Evolutionary conservation across 2,888 invertebrate species (phyloP), one percentile per base, ranked within the genome.

Genomic region (Trachelus troglodyta): DNA sequence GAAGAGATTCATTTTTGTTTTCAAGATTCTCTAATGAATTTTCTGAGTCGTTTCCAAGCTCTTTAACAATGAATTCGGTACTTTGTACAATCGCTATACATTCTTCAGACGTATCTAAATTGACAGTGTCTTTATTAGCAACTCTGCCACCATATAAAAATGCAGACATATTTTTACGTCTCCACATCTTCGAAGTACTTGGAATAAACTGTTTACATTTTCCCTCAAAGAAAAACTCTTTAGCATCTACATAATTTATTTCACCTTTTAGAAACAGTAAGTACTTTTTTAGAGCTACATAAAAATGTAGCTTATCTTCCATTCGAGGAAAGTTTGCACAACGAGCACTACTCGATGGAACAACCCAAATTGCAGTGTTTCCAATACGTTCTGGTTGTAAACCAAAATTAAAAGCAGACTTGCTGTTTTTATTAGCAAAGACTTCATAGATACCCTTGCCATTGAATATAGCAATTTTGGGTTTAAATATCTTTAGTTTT

Each of bases 401-500:
- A 12, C 91, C 91, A 81, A 91, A 91, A 30, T 85, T 75, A 79
- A 91, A 90, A 11, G 81, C 73, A 1, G 83, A 78, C 74, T 88
- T 87, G 31, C 76, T 79, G 0, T 78, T 83, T 77, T 88, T 87
- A 34, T 87, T 83, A 4, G 86, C 87, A 77, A 88, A 91, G 11
- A 89, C 88, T 75, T 91, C 89, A 73, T 90, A 91, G 23, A 91
- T 91, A 69, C 91, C 90, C 80, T 91, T 91, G 0, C 91, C 91
- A 82, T 91, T 91, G 40, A 91, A 91, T 11, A 91, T 86, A 2
- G 90, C 91, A 30, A 91, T 84, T 81, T 87, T 91, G 3, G 91
- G 91, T 69, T 88, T 86, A 34, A 87, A 91, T 4, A 78, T 40
- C 11, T 80, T 84, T 2, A 91, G 75, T 77, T 91, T 91, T 11